These are phyloP conservation scores for Fragum fragum DNA, from an alignment of 2,888 invertebrate species.

Conservation along the genomic window DNA sequence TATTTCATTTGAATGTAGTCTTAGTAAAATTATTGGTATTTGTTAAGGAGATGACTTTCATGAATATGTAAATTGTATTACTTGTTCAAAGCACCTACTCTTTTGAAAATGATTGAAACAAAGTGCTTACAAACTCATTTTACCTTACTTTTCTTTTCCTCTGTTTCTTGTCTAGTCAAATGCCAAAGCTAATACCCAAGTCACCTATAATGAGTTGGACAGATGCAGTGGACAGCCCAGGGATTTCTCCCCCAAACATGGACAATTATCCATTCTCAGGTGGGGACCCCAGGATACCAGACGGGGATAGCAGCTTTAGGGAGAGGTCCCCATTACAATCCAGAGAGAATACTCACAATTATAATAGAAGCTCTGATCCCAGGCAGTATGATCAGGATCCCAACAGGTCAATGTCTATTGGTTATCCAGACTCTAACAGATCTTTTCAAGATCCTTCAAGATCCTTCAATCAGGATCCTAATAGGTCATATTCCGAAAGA, in stretches of 20 bases:
- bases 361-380: constrained; percentile 14
- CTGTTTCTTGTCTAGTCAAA: constrained; percentile 50
- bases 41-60: too few species aligned
- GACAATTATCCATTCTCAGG: constrained; percentile 57
- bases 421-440: constrained; percentile 31
- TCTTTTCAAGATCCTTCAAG: constrained; percentile 2
- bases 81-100: too few species aligned
- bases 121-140: too few species aligned
- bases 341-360: constrained; percentile 54
- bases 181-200: constrained; percentile 73
- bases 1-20: too few species aligned
- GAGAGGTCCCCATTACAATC: constrained; percentile 56
- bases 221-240: constrained; percentile 67
- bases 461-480: constrained; percentile 29
- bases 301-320: constrained; percentile 37
- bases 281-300: constrained; percentile 25
- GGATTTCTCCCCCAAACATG: constrained; percentile 60
- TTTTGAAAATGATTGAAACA: too few species aligned
- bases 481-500: constrained; percentile 28
- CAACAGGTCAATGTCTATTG: constrained; percentile 23
- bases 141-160: too few species aligned
- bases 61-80: too few species aligned
- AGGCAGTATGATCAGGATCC: constrained; percentile 29
- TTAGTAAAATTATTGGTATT: too few species aligned
- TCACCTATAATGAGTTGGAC: constrained; percentile 76